A percentile compares a stretch with the other conserved stretches of the same genome.
Conservation (phyloP, 1,140 invertebrate species). For the Holotrichia oblita region DNA sequence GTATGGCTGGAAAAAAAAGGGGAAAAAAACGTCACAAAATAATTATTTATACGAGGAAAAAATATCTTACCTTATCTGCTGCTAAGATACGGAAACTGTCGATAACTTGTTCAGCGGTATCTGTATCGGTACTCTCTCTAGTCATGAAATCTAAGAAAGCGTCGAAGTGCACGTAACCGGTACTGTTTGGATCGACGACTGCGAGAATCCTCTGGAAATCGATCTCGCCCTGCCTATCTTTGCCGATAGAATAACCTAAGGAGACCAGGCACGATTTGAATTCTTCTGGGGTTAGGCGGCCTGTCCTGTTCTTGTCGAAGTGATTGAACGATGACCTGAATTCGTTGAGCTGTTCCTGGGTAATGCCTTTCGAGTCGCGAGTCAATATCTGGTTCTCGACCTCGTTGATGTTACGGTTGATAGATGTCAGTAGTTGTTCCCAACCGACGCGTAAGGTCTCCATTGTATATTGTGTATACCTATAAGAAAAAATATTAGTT, state of each 20-base stretch:
- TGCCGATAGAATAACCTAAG: constrained; percentile 97
- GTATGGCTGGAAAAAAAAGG: constrained; percentile 79
- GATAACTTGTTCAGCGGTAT: constrained; percentile 95
- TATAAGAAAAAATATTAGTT: constrained; percentile 55
- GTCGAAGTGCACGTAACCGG: constrained; percentile 97
- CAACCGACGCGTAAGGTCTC: constrained; percentile 98
- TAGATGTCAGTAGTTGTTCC: constrained; percentile 98
- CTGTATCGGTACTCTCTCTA: constrained; percentile 95
- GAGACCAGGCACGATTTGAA: constrained; percentile 98
- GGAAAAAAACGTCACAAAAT: not conserved
- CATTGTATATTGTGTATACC: constrained; percentile 99
- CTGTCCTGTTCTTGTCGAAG: constrained; percentile 97
- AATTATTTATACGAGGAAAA: constrained; percentile 53
- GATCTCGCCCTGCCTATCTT: constrained; percentile 96
- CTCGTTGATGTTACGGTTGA: constrained; percentile 99
- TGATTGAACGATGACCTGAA: constrained; percentile 99
- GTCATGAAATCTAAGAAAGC: constrained; percentile 99
- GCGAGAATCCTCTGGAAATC: constrained; percentile 98
- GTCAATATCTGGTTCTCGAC: constrained; percentile 99
- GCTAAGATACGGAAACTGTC: constrained; percentile 99
- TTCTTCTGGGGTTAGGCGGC: constrained; percentile 94
- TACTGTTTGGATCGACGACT: constrained; percentile 97
- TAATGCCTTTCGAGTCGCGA: constrained; percentile 97
- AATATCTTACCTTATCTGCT: constrained; percentile 99
- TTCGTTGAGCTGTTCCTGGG: constrained; percentile 97